phyloP scores from a whole-genome alignment of 92 coral and sea anemone species.

The Galaxea fascicularis region DNA sequence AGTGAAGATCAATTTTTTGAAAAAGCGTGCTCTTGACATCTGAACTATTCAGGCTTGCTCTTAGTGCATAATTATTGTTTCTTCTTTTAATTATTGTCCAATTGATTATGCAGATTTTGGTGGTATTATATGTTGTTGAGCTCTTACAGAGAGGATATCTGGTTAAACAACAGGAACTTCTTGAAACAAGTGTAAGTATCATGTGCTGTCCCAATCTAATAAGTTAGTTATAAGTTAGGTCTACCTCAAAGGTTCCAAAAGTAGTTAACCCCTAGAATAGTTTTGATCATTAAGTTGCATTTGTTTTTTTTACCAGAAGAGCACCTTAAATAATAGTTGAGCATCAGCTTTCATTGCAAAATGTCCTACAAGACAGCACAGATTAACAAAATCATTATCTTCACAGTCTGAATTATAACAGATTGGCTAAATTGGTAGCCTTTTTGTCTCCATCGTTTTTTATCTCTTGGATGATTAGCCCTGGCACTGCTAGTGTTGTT shows the following conservation, averaged over 20 bases:
- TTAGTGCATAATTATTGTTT: neutral
- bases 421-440: too few relatives aligned
- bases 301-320: too few relatives aligned
- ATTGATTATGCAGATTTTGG: slow-evolving; percentile 31
- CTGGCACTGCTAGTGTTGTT: too few relatives aligned
- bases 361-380: too few relatives aligned
- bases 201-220: neutral
- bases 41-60: neutral
- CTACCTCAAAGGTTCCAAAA: neutral
- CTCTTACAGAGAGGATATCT: slow-evolving; percentile 59
- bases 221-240: neutral
- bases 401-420: too few relatives aligned
- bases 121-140: slow-evolving; percentile 63
- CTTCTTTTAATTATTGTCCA: neutral
- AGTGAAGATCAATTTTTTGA: neutral
- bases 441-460: too few relatives aligned
- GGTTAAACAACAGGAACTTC: slow-evolving; percentile 32
- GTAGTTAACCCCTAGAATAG: too few relatives aligned
- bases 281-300: too few relatives aligned
- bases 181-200: slow-evolving; percentile 5
- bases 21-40: neutral
- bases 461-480: too few relatives aligned
- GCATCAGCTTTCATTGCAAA: too few relatives aligned
- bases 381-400: too few relatives aligned
- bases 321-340: too few relatives aligned